Percentiles rank a stretch among this genome's conserved stretches.
Conservation (phyloP, 2,113 vertebrate genomes). For the Corythaeola cristata region DNA sequence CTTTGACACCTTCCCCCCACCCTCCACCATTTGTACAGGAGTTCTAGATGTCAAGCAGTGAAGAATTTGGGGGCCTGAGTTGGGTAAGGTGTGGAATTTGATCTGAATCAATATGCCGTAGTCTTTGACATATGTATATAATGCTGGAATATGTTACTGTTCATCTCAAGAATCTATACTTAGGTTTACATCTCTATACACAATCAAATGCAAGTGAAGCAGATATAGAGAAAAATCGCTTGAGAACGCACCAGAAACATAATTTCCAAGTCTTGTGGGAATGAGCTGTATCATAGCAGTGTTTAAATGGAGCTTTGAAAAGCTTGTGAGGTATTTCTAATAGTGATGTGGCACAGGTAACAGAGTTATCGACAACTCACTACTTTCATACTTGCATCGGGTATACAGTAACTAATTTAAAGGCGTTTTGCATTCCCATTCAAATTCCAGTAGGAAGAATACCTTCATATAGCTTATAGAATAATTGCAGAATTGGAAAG, state of each 20-base stretch:
- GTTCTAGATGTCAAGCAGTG: conserved; percentile 29
- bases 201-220: neutral
- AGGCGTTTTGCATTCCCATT: neutral
- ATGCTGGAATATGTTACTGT: neutral
- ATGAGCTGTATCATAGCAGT: neutral
- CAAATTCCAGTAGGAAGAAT: neutral
- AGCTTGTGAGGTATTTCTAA: neutral
- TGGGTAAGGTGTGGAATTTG: conserved; percentile 10
- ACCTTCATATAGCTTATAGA: neutral
- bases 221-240: neutral
- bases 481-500: neutral
- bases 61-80: conserved; percentile 11
- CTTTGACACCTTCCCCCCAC: neutral
- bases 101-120: neutral
- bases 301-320: neutral
- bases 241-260: neutral
- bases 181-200: neutral
- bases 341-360: neutral
- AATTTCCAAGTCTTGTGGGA: neutral
- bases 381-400: neutral
- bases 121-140: neutral
- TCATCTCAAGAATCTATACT: neutral
- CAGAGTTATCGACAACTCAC: neutral
- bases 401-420: neutral
- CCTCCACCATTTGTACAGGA: neutral